These are phyloP conservation scores for Spisula subtruncata DNA, from an alignment of 2,888 invertebrate species.

Conservation along the genomic window DNA sequence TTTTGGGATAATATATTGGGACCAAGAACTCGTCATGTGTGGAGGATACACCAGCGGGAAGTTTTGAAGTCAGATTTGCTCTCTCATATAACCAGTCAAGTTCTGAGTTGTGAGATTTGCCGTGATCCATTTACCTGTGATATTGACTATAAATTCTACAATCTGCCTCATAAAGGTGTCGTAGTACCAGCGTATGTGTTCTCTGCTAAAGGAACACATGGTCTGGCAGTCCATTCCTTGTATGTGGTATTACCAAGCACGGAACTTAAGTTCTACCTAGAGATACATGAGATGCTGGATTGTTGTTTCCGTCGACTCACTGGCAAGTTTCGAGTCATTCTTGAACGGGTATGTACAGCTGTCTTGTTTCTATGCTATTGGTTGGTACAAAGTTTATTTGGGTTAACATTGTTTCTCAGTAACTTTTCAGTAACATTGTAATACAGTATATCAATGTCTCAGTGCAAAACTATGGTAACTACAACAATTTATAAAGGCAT, in stretches of 20 bases:
- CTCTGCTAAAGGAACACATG: slow-evolving; percentile 80
- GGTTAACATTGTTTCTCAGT: no score
- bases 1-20: slow-evolving; percentile 87
- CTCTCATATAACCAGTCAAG: slow-evolving; percentile 82
- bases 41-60: slow-evolving; percentile 77
- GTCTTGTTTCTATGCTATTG: not conserved
- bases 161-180: slow-evolving; percentile 82
- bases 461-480: no score
- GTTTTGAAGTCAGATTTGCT: slow-evolving; percentile 74
- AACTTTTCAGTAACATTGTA: no score
- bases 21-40: slow-evolving; percentile 84
- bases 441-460: no score
- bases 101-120: slow-evolving; percentile 86
- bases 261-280: slow-evolving; percentile 80
- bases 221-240: slow-evolving; percentile 81
- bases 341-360: slow-evolving; percentile 81
- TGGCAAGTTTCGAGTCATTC: slow-evolving; percentile 81
- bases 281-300: slow-evolving; percentile 79
- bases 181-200: slow-evolving; percentile 85
- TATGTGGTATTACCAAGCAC: slow-evolving; percentile 82
- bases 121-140: slow-evolving; percentile 81
- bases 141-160: slow-evolving; percentile 85
- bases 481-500: no score
- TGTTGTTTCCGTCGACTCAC: slow-evolving; percentile 82
- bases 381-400: no score